phyloP scores from a whole-genome alignment of 2,113 vertebrate genomes.

The Grammomys dolichurus region DNA sequence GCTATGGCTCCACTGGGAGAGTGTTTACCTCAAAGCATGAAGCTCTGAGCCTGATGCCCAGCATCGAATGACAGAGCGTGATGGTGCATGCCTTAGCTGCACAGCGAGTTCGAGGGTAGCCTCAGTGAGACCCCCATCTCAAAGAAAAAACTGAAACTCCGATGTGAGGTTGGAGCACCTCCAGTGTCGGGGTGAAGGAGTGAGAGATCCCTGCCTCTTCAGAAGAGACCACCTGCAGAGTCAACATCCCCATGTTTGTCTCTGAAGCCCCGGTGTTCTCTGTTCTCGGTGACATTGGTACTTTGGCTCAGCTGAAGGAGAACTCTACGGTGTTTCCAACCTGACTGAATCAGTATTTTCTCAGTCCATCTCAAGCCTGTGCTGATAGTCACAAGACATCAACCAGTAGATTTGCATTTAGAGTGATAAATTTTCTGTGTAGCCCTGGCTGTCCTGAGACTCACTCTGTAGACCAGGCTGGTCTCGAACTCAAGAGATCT shows the following conservation, averaged over 20 bases:
- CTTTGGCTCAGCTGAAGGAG: background rate
- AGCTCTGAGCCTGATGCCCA: background rate
- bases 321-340: background rate
- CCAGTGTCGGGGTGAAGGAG: background rate
- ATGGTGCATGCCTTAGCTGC: background rate
- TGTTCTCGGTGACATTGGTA: background rate
- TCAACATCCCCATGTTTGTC: background rate
- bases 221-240: background rate
- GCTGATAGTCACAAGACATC: background rate
- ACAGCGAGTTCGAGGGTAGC: background rate
- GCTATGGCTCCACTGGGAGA: background rate
- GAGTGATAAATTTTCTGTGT: background rate
- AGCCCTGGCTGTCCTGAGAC: too few relatives aligned
- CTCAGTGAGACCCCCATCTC: background rate
- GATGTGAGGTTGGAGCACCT: background rate
- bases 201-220: background rate
- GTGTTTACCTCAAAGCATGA: background rate
- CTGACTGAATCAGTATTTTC: background rate
- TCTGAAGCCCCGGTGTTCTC: background rate
- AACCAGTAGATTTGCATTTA: background rate
- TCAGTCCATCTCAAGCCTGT: background rate
- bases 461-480: too few relatives aligned
- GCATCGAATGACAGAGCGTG: background rate
- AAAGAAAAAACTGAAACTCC: background rate
- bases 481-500: background rate